Conservation (phyloP, 2,888 invertebrate species). For the Chymomyza fuscimana region DNA sequence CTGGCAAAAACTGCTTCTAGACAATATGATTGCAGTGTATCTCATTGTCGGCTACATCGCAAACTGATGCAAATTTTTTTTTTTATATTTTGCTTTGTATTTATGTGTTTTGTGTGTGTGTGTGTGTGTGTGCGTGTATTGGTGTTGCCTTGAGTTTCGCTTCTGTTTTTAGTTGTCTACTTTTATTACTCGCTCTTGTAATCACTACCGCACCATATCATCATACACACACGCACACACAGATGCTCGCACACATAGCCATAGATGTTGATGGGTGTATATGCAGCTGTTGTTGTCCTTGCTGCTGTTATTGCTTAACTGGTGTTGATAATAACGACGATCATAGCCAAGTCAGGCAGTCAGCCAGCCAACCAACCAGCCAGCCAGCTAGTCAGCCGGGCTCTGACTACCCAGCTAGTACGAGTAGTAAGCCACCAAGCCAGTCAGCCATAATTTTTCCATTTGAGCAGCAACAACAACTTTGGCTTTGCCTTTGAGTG, state of each 20-base stretch:
- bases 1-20: no score
- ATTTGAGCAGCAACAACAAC: slow-evolving; percentile 39
- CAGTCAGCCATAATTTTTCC: slow-evolving; percentile 50
- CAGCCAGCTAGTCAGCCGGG: slow-evolving; percentile 35
- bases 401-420: not conserved
- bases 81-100: not conserved
- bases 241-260: not conserved
- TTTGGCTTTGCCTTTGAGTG: not conserved
- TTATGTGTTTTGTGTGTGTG: slow-evolving; percentile 11
- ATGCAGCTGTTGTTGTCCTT: slow-evolving; percentile 16
- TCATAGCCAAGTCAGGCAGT: slow-evolving; percentile 40
- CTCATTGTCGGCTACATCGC: no score
- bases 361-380: slow-evolving; percentile 36
- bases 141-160: not conserved
- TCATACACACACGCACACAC: slow-evolving; percentile 2
- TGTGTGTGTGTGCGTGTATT: slow-evolving; percentile 16
- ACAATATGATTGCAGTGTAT: no score
- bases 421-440: not conserved
- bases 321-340: slow-evolving; percentile 69
- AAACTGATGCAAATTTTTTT: not conserved
- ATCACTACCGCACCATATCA: slow-evolving; percentile 51
- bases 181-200: slow-evolving; percentile 66
- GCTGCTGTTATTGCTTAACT: slow-evolving; percentile 55
- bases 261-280: not conserved
- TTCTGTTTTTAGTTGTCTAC: slow-evolving; percentile 60